These are phyloP conservation scores for Neoascia interrupta DNA, from an alignment of 2,888 invertebrate genomes.

Conservation along the genomic window DNA sequence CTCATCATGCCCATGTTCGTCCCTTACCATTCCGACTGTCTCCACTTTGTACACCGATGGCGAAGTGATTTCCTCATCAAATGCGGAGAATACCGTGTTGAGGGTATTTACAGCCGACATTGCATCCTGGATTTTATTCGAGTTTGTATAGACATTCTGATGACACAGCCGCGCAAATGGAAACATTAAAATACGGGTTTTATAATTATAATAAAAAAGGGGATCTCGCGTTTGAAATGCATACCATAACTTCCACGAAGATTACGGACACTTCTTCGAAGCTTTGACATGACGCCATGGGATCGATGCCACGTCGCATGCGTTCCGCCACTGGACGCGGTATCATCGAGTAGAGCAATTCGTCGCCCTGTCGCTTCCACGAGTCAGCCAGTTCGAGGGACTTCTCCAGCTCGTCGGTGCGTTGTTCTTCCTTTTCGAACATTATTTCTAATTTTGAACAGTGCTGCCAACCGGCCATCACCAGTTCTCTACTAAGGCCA, in stretches of 20 bases:
- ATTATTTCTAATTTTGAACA: constrained; percentile 89
- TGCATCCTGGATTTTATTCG: constrained; percentile 80
- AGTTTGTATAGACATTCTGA: constrained; percentile 75
- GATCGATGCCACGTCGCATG: constrained; percentile 87
- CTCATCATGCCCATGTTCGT: background rate
- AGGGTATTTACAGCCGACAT: constrained; percentile 91
- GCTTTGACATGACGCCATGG: constrained; percentile 89
- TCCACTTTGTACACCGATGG: constrained; percentile 96
- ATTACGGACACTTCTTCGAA: constrained; percentile 80
- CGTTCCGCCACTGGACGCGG: constrained; percentile 91
- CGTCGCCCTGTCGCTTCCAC: constrained; percentile 92
- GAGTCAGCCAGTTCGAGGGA: constrained; percentile 88
- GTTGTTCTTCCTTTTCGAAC: constrained; percentile 90
- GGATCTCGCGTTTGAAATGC: constrained; percentile 1
- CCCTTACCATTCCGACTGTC: constrained; percentile 89
- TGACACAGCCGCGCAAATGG: constrained; percentile 3
- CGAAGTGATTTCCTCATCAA: constrained; percentile 90
- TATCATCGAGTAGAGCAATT: constrained; percentile 94
- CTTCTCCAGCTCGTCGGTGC: constrained; percentile 88
- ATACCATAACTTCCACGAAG: constrained; percentile 77
- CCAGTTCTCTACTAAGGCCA: constrained; percentile 90
- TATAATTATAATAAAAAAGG: constrained; percentile 12
- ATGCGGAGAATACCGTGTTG: constrained; percentile 91
- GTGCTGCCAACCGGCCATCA: constrained; percentile 92
- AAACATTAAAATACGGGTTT: background rate